Percentiles rank a stretch among this genome's conserved stretches.
phyloP scores from a whole-genome alignment of 2,797 vertebrate genomes.

The Cirrhinus molitorella region DNA sequence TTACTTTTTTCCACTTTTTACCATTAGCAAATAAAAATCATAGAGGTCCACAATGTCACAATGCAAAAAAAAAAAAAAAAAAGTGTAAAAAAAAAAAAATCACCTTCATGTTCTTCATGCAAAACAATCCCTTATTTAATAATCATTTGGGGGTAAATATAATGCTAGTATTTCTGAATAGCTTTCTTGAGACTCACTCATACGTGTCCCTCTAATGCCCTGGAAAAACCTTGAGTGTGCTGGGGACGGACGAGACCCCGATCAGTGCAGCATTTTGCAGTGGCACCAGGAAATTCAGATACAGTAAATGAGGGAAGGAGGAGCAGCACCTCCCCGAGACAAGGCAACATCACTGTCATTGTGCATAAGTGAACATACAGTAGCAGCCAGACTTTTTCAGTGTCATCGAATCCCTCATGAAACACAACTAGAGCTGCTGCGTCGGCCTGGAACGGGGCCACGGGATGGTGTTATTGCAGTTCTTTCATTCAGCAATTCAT shows the following conservation, averaged over 20 bases:
- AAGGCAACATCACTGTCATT: slow-evolving; percentile 56
- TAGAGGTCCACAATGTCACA: neutral
- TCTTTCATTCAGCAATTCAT: slow-evolving; percentile 33
- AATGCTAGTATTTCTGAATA: slow-evolving; percentile 4
- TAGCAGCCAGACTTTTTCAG: slow-evolving; percentile 60
- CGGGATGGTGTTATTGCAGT: slow-evolving; percentile 42
- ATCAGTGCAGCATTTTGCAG: slow-evolving; percentile 66
- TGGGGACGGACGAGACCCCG: slow-evolving; percentile 11
- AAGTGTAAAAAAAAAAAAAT: neutral
- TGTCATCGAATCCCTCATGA: slow-evolving; percentile 49
- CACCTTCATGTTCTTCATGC: neutral
- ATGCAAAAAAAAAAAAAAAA: slow-evolving; percentile 2
- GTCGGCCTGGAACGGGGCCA: slow-evolving; percentile 27
- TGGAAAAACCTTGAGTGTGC: slow-evolving; percentile 35
- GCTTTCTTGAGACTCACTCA: slow-evolving; percentile 10
- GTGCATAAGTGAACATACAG: slow-evolving; percentile 59
- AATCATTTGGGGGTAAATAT: neutral
- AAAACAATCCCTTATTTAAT: slow-evolving; percentile 2
- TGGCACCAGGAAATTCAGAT: slow-evolving; percentile 55
- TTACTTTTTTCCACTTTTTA: neutral
- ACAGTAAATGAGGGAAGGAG: slow-evolving; percentile 49
- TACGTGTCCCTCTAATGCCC: slow-evolving; percentile 49
- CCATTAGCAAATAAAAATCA: neutral
- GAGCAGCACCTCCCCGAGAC: slow-evolving; percentile 2
- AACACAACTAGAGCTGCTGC: slow-evolving; percentile 30